These are phyloP conservation scores for Graphium colonna DNA, from an alignment of 2,888 invertebrate species.

Conservation along the genomic window DNA sequence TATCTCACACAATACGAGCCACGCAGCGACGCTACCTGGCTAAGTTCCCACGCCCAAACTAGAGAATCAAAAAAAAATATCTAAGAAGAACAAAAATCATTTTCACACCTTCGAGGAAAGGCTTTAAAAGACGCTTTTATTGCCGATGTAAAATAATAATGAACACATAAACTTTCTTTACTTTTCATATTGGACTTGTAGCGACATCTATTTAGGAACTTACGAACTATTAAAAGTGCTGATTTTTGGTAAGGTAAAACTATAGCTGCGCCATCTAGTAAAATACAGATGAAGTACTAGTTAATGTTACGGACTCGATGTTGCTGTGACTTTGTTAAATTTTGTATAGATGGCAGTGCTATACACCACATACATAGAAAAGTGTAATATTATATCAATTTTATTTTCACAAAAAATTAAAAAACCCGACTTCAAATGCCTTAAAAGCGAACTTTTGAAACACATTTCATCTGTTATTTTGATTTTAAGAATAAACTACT, in stretches of 20 bases:
- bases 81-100: constrained; percentile 67
- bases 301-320: neutral
- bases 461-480: no score
- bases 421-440: no score
- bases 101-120: constrained; percentile 77
- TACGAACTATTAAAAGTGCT: constrained; percentile 8
- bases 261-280: constrained; percentile 24
- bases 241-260: constrained; percentile 21
- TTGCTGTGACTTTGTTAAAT: constrained; percentile 3
- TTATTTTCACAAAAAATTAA: no score
- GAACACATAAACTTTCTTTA: constrained; percentile 59
- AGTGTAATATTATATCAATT: no score
- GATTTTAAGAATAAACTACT: no score
- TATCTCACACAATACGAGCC: constrained; percentile 40
- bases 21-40: constrained; percentile 46
- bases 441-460: no score
- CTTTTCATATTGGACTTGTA: constrained; percentile 27
- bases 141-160: constrained; percentile 72
- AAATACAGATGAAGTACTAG: neutral
- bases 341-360: constrained; percentile 12
- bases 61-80: constrained; percentile 41
- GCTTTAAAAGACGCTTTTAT: constrained; percentile 61
- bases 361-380: no score
- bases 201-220: constrained; percentile 48
- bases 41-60: constrained; percentile 65